Conservation (phyloP, 2,797 vertebrate species). For the Neostethus bicornis region DNA sequence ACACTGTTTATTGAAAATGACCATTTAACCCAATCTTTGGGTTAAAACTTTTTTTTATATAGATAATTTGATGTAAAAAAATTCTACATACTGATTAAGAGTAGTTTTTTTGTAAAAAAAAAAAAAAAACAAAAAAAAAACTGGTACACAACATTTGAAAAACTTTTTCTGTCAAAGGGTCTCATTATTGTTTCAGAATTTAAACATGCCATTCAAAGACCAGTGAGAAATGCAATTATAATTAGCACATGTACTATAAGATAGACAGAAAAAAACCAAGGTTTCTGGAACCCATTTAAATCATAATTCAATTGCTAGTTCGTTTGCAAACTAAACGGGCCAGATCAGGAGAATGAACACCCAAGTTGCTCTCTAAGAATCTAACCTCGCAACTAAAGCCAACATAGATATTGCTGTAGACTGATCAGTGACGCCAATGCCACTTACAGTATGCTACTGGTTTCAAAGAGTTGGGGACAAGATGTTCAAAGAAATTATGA, state of each 20-base stretch:
- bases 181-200: background rate
- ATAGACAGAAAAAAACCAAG: slow-evolving; percentile 3
- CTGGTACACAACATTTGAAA: background rate
- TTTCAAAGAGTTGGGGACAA: slow-evolving; percentile 79
- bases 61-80: too few species aligned
- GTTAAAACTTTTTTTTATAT: too few species aligned
- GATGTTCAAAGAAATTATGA: slow-evolving; percentile 74
- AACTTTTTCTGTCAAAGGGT: background rate
- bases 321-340: slow-evolving; percentile 54
- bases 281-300: slow-evolving; percentile 33
- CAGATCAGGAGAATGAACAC: slow-evolving; percentile 44
- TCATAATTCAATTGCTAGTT: slow-evolving; percentile 20
- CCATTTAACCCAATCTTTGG: too few species aligned
- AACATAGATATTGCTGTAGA: slow-evolving; percentile 75
- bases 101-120: background rate
- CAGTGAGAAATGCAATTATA: background rate
- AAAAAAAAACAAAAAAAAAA: background rate
- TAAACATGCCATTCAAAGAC: background rate
- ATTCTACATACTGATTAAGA: background rate
- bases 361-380: slow-evolving; percentile 60
- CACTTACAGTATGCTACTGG: slow-evolving; percentile 78
- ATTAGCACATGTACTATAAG: background rate
- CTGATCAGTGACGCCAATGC: slow-evolving; percentile 63
- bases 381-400: slow-evolving; percentile 64
- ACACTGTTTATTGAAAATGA: too few species aligned